Conservation (phyloP, 2,113 vertebrate genomes). For the Pleuronectes platessa region DNA sequence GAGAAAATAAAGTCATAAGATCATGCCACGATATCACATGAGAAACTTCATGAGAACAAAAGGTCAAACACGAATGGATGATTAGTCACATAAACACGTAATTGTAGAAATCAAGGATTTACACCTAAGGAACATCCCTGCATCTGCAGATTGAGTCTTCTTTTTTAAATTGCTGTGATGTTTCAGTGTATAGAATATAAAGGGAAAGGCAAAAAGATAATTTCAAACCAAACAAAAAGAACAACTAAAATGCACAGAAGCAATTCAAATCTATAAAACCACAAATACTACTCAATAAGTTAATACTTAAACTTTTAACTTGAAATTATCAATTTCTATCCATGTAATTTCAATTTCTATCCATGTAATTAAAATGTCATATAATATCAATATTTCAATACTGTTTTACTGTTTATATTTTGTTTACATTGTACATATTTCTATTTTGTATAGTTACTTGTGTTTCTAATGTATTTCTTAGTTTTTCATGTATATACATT, state of each 20-base stretch:
- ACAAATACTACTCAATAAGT: too few relatives aligned
- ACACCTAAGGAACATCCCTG: not conserved
- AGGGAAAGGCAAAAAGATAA: too few relatives aligned
- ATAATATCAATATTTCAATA: not conserved
- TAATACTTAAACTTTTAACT: too few relatives aligned
- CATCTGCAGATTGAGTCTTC: not conserved
- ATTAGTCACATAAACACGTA: not conserved
- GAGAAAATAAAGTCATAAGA: constrained; percentile 64
- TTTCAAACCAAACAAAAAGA: too few relatives aligned
- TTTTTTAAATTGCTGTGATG: not conserved
- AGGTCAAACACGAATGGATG: constrained; percentile 9
- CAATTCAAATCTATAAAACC: not conserved
- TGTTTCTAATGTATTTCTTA: too few relatives aligned
- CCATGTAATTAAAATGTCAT: too few relatives aligned
- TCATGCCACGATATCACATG: constrained; percentile 56
- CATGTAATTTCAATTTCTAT: too few relatives aligned
- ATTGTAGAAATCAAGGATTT: not conserved
- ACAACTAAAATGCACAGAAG: not conserved
- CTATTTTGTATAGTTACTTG: not conserved
- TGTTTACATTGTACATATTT: too few relatives aligned
- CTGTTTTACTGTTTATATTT: too few relatives aligned
- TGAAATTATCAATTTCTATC: too few relatives aligned
- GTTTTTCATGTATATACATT: too few relatives aligned
- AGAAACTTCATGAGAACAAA: constrained; percentile 22
- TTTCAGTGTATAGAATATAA: too few relatives aligned